Conservation (phyloP, 2,888 invertebrate genomes). For the Melanophora roralis region DNA sequence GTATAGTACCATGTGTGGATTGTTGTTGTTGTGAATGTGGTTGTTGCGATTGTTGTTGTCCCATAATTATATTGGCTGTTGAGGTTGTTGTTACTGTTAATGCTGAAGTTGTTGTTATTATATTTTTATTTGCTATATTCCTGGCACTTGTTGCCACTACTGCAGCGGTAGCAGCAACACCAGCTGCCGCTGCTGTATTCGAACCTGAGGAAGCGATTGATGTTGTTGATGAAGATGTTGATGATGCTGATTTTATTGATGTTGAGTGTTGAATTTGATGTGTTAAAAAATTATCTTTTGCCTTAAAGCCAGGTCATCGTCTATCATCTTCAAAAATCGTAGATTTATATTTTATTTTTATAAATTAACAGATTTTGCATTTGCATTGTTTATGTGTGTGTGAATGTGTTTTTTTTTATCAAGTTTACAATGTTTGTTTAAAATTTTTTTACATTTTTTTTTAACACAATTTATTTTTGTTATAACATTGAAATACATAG, state of each 20-base stretch:
- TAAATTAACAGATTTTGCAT: not conserved
- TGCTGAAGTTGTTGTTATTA: slow-evolving; percentile 65
- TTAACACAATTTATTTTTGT: slow-evolving; percentile 4
- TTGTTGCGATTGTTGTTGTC: slow-evolving; percentile 26
- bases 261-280: slow-evolving; percentile 60
- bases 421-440: slow-evolving; percentile 24
- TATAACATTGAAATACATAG: slow-evolving; percentile 39
- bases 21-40: slow-evolving; percentile 35
- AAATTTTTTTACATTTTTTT: not conserved
- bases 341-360: not conserved
- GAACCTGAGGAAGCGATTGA: slow-evolving; percentile 72
- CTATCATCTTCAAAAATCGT: slow-evolving; percentile 72
- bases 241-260: slow-evolving; percentile 64
- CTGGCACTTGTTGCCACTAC: slow-evolving; percentile 57
- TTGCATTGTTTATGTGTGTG: not conserved
- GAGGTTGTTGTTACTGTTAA: slow-evolving; percentile 64
- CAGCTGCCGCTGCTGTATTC: slow-evolving; percentile 69
- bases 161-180: slow-evolving; percentile 68
- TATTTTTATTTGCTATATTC: slow-evolving; percentile 67
- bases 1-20: slow-evolving; percentile 53
- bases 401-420: no score
- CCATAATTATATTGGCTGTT: slow-evolving; percentile 48
- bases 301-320: slow-evolving; percentile 77
- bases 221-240: slow-evolving; percentile 71
- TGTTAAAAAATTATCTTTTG: slow-evolving; percentile 63